Evolutionary conservation across 2,113 vertebrate genomes (phyloP), one percentile per base, ranked within the genome.

Genomic region (Aspidoscelis tigris): DNA sequence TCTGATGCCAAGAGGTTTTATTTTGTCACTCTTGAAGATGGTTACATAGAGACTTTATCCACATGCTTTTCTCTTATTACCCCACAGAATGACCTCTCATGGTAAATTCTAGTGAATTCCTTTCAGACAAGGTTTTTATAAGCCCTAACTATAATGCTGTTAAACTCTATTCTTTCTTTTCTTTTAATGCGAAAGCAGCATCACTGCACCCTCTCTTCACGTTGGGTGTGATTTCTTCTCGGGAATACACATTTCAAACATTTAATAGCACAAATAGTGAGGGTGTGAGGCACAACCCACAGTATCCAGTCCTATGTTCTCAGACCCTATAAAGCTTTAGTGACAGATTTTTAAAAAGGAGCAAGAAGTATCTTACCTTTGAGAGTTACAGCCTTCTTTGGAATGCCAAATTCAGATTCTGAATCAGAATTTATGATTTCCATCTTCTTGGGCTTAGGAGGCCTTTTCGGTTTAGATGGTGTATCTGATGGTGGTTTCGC

Each of bases 371-470:
- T 16, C 65, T 91, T 80, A 98, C 98, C 97, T 97, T 98, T 99
- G 72, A 96, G 94, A 87, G 95, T 55, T 79, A 95, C 66, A 50
- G 94, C 90, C 91, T 98, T 98, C 94, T 97, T 99, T 96, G 97
- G 96, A 90, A 96, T 93, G 47, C 95, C 97, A 0, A 97, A 97
- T 93, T 99, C 99, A 9, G 98, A 99, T 92, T 99, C 99, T 0
- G 98, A 99, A 91, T 99, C 99, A 89, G 97, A 99, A 93, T 98
- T 96, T 20, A 97, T 91, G 85, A 96, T 95, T 91, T 99, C 98
- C 58, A 97, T 94, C 92, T 98, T 99, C 96, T 98, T 99, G 90
- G 94, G 96, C 92, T 97, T 99, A 92, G 94, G 95, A 87, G 97
- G 50, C 95, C 98, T 98, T 94, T 96, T 98, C 50, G 96, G 96